Evolutionary conservation across 2,113 vertebrate genomes (phyloP).

Genomic region (Microcebus ravelobensis): DNA sequence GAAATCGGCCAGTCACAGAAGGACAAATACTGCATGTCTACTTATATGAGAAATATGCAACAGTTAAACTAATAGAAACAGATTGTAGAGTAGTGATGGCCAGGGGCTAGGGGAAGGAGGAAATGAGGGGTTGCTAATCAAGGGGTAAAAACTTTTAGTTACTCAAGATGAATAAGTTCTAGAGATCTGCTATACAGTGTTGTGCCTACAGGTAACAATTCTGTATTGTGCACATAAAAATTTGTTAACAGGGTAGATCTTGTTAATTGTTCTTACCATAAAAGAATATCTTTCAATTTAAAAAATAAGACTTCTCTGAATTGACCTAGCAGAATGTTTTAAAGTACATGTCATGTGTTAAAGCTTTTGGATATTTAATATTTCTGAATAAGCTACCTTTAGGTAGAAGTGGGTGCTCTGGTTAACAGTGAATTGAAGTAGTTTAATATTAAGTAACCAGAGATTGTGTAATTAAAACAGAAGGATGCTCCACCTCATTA

Average conservation of each 20-base stretch:
- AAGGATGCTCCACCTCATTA: constrained; percentile 3
- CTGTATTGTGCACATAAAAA: background rate
- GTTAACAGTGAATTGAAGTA: constrained; percentile 11
- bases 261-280: background rate
- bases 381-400: background rate
- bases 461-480: constrained; percentile 31
- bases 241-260: background rate
- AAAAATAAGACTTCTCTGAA: background rate
- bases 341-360: background rate
- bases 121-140: background rate
- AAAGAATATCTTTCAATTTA: background rate
- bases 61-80: background rate
- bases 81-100: background rate
- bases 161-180: background rate
- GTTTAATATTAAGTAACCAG: constrained; percentile 36
- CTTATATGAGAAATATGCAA: background rate
- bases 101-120: background rate
- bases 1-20: background rate
- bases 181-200: background rate
- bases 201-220: background rate
- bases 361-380: constrained; percentile 28
- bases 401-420: background rate
- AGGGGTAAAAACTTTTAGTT: background rate
- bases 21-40: background rate
- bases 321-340: constrained; percentile 15